phyloP scores from a whole-genome alignment of 92 coral and sea anemone species.

The Porites divaricata region DNA sequence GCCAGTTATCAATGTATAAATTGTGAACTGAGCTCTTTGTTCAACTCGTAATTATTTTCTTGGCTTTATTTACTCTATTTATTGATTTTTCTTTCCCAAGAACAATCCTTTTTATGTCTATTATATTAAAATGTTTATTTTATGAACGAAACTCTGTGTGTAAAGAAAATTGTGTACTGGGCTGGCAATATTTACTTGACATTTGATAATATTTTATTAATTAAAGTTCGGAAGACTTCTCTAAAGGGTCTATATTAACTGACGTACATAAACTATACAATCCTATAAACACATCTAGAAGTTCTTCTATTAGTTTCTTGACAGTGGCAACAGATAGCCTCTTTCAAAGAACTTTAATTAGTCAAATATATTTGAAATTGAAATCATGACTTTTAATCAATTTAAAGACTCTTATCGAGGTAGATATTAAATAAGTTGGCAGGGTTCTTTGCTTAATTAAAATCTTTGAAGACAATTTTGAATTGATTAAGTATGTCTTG shows the following conservation, averaged over 20 bases:
- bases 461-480: background rate
- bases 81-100: background rate
- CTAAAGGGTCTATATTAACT: too few species aligned
- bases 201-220: background rate
- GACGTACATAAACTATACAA: background rate
- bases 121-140: too few species aligned
- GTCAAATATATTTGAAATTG: background rate
- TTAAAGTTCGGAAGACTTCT: background rate
- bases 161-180: too few species aligned
- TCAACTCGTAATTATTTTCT: constrained; percentile 2
- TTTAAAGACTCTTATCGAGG: background rate
- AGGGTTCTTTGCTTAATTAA: background rate
- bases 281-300: background rate
- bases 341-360: background rate
- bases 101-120: background rate
- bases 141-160: too few species aligned
- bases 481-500: background rate
- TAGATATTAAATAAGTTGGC: background rate
- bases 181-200: background rate
- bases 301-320: background rate
- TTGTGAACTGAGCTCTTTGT: constrained; percentile 11
- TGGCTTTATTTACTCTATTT: background rate
- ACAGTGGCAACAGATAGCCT: background rate
- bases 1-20: background rate
- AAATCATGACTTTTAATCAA: too few species aligned